Evolutionary conservation across 2,797 vertebrate species (phyloP).

Genomic region (Halcyon leucocephala): DNA sequence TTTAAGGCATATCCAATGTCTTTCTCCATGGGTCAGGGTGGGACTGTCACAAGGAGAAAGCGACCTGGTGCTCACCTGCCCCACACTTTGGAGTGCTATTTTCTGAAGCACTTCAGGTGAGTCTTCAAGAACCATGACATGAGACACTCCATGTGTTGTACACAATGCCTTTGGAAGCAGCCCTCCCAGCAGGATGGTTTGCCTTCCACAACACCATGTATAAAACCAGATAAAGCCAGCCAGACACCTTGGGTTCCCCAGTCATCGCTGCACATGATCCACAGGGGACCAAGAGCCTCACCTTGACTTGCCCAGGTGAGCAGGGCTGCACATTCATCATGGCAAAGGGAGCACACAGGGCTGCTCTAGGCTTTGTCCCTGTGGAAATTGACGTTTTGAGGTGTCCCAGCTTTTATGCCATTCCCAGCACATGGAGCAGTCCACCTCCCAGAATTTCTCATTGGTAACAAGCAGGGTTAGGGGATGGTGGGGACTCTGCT

Average conservation of each 20-base stretch:
- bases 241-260: background rate
- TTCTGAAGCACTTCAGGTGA: background rate
- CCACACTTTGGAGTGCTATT: background rate
- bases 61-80: background rate
- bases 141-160: fast-evolving
- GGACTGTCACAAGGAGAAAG: fast-evolving
- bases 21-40: background rate
- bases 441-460: background rate
- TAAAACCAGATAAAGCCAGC: background rate
- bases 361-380: background rate
- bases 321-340: fast-evolving
- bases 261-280: fast-evolving
- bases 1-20: background rate
- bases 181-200: background rate
- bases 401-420: background rate
- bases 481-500: background rate
- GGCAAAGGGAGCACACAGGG: fast-evolving
- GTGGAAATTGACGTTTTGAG: background rate
- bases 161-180: background rate
- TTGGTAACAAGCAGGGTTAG: background rate
- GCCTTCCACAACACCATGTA: background rate
- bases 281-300: background rate
- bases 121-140: fast-evolving
- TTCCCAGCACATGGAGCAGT: fast-evolving
- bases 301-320: background rate